phyloP scores from a whole-genome alignment of 64 coral and sea anemone genomes.

The Montipora sp. region DNA sequence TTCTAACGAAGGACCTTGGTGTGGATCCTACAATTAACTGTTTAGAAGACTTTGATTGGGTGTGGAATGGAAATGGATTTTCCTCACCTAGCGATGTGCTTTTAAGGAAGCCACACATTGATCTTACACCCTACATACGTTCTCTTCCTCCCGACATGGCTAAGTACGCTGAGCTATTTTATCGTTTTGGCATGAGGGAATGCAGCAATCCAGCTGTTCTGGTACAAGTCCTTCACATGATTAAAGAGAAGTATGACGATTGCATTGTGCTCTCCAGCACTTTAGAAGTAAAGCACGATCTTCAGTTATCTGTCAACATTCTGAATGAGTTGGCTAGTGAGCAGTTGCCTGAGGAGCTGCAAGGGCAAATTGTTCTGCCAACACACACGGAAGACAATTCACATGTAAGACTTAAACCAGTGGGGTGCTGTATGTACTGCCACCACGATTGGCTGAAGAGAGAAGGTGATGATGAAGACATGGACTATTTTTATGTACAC shows the following conservation, averaged over 20 bases:
- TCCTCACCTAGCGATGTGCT: constrained; percentile 57
- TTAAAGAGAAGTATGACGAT: constrained; percentile 67
- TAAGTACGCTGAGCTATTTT: constrained; percentile 40
- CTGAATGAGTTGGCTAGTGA: constrained; percentile 71
- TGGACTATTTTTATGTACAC: constrained; percentile 72
- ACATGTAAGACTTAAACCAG: constrained; percentile 54
- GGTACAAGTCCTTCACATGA: constrained; percentile 62
- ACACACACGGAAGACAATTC: constrained; percentile 52
- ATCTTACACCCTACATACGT: constrained; percentile 71
- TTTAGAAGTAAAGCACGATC: constrained; percentile 63
- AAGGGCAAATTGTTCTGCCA: constrained; percentile 75
- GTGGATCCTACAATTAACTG: no score
- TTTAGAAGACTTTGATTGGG: constrained; percentile 34
- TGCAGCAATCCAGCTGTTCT: constrained; percentile 52
- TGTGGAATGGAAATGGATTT: constrained; percentile 97
- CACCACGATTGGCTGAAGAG: constrained; percentile 76
- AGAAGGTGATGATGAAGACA: constrained; percentile 43
- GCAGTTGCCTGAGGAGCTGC: constrained; percentile 10
- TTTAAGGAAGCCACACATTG: constrained; percentile 45
- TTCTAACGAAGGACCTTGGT: no score
- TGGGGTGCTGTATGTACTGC: constrained; percentile 87
- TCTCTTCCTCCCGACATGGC: constrained; percentile 59
- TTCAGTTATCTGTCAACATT: constrained; percentile 73
- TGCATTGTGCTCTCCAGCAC: no score
- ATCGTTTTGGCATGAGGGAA: constrained; percentile 48